These are phyloP conservation scores for Platanista minor DNA, from an alignment of 2,113 vertebrate species.

Conservation along the genomic window DNA sequence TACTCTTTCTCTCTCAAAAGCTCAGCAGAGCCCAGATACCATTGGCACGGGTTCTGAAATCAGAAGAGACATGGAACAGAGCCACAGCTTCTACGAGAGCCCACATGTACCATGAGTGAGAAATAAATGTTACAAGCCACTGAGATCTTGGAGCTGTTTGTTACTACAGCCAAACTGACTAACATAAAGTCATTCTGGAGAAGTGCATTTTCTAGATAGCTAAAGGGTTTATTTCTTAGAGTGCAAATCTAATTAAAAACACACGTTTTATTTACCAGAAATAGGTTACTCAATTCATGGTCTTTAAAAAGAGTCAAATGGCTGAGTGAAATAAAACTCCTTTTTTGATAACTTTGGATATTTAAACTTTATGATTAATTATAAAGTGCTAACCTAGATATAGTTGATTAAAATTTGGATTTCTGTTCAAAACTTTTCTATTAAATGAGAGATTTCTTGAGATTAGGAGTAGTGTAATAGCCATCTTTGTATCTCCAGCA, in stretches of 20 bases:
- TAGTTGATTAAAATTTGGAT: neutral
- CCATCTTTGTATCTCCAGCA: neutral
- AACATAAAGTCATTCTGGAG: neutral
- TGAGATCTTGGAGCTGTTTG: neutral
- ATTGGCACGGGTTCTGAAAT: neutral
- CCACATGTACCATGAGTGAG: neutral
- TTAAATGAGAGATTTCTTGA: neutral
- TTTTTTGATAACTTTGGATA: neutral
- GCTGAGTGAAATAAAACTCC: neutral
- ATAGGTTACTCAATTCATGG: neutral
- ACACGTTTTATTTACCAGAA: neutral
- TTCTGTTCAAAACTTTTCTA: neutral
- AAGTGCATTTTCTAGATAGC: neutral
- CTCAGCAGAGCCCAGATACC: neutral
- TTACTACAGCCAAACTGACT: neutral
- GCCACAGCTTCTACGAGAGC: neutral
- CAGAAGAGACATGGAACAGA: neutral
- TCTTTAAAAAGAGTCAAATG: neutral
- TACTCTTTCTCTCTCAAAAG: neutral
- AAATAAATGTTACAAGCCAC: neutral
- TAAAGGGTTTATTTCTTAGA: neutral
- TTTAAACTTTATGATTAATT: neutral
- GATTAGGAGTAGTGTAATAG: neutral
- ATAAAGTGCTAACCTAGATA: neutral
- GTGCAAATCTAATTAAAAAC: neutral